A percentile compares a stretch with the other conserved stretches of the same genome.
These are phyloP conservation scores for Halichondria panicea DNA, from an alignment of 37 sponge, comb jelly and placozoan species.

Conservation along the genomic window DNA sequence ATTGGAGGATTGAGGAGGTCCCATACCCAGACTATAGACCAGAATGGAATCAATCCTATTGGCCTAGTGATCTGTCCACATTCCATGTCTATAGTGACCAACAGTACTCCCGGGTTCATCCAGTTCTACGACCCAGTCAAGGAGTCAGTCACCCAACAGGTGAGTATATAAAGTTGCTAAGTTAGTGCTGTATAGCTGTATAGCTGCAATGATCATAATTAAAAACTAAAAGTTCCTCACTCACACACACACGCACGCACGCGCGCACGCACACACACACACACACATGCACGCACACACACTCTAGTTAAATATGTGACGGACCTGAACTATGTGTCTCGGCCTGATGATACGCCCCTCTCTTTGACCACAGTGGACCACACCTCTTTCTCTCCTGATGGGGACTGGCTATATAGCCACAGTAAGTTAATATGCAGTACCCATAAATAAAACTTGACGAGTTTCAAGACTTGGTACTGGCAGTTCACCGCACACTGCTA, in stretches of 20 bases:
- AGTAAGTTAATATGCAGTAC: too few relatives aligned
- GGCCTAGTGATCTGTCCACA: conserved; percentile 64
- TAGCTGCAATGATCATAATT: neutral
- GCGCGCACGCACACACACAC: too few relatives aligned
- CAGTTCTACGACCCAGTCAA: conserved; percentile 68
- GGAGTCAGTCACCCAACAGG: neutral
- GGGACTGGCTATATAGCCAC: conserved; percentile 93
- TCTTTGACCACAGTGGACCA: conserved; percentile 64
- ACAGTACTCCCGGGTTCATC: conserved; percentile 77
- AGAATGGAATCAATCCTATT: conserved; percentile 66
- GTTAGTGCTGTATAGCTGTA: neutral
- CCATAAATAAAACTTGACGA: too few relatives aligned
- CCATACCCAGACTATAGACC: neutral
- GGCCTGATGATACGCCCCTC: conserved; percentile 57
- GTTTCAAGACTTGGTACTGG: too few relatives aligned
- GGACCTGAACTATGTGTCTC: conserved; percentile 81
- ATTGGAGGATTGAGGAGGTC: conserved; percentile 54
- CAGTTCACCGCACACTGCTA: too few relatives aligned
- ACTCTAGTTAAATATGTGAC: conserved; percentile 59
- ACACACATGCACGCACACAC: too few relatives aligned
- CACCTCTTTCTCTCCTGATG: conserved; percentile 74
- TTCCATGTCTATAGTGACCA: conserved; percentile 51
- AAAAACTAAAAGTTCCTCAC: neutral
- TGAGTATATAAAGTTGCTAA: neutral
- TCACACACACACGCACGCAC: too few relatives aligned